Percentiles rank a stretch among this genome's conserved stretches.
These are phyloP conservation scores for Phallusia fumigata DNA, from an alignment of 23 tunicate genomes.

Conservation along the genomic window DNA sequence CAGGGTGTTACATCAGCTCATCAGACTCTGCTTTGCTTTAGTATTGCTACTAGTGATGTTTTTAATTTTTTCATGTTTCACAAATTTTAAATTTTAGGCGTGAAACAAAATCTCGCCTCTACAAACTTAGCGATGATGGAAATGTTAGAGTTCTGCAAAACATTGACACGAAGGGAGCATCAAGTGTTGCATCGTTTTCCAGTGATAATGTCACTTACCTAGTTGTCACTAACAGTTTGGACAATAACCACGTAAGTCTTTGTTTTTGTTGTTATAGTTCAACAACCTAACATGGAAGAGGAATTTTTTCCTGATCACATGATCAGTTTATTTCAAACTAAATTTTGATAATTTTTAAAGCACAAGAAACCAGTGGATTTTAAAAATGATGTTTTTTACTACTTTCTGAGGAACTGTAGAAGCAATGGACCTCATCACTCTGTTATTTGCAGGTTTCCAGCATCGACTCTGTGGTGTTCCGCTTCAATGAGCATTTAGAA, in stretches of 20 bases:
- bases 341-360: no score
- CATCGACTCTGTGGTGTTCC: conserved; percentile 59
- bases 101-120: conserved; percentile 64
- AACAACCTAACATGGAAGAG: background rate
- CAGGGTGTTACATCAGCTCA: no score
- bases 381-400: no score
- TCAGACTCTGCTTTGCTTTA: no score
- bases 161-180: conserved; percentile 65
- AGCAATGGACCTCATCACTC: no score
- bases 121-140: conserved; percentile 37
- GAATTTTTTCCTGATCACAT: no score
- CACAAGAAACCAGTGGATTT: no score
- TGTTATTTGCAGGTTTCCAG: conserved; percentile 53
- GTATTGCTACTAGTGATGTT: background rate
- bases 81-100: conserved; percentile 27
- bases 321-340: no score
- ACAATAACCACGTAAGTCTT: conserved; percentile 62
- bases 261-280: background rate
- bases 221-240: conserved; percentile 60
- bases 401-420: no score
- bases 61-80: background rate
- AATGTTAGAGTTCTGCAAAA: conserved; percentile 42
- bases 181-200: conserved; percentile 34
- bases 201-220: conserved; percentile 27
- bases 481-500: conserved; percentile 25